Evolutionary conservation across 2,113 vertebrate species (phyloP), one percentile per base, ranked within the genome.

Genomic region (Psilopsiagon aymara): DNA sequence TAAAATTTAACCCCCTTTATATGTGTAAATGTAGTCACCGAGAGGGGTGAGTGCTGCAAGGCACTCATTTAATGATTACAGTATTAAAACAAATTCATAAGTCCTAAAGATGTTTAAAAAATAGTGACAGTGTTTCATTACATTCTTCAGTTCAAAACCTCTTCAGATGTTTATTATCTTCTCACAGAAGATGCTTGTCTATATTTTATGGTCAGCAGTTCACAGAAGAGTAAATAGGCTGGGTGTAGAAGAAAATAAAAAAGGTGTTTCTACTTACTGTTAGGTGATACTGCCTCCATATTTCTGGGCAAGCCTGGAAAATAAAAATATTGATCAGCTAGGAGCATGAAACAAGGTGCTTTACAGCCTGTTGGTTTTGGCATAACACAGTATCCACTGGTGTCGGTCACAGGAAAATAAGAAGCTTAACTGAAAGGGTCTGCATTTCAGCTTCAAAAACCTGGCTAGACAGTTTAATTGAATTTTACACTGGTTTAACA

Each of bases 201-300:
- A 98, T 98, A 98, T 98, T 98, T 98, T 98, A 98, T 98, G 98
- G 98, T 98, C 97, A 98, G 97, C 98, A 98, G 98, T 97, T 98
- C 98, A 98, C 97, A 98, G 98, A 98, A 95, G 97, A 98, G 97
- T 98, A 98, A 98, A 98, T 98, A 98, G 98, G 96, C 67, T 98
- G 97, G 97, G 97, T 98, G 97, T 96, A 97, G 96, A 96, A 98
- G 98, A 98, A 98, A 98, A 98, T 98, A 98, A 97, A 98, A 98
- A 98, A 98, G 95, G 98, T 98, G 97, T 98, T 98, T 98, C 96
- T 98, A 98, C 99, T 99, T 98, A 99, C 99, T 74, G 99, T 99
- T 98, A 99, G 98, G 98, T 99, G 99, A 98, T 99, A 99, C 98
- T 99, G 99, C 97, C 99, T 99, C 99, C 99, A 99, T 98, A 99